Evolutionary conservation across 2,113 vertebrate genomes (phyloP).

Genomic region (Stegastes partitus): DNA sequence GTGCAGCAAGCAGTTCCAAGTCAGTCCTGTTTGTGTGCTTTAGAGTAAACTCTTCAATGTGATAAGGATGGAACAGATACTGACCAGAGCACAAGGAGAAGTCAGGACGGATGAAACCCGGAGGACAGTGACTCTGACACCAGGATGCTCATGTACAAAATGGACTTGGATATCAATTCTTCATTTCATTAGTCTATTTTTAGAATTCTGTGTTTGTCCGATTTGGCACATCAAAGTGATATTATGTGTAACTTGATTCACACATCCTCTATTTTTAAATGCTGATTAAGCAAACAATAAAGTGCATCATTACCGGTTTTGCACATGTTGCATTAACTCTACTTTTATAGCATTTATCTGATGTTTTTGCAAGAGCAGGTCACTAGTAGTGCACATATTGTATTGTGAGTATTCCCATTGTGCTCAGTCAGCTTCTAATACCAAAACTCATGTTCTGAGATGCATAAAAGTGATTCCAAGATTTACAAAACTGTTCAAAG

Average conservation of each 20-base stretch:
- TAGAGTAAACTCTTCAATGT: constrained; percentile 48
- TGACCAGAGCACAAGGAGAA: constrained; percentile 55
- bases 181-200: constrained; percentile 42
- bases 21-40: constrained; percentile 25
- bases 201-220: not conserved
- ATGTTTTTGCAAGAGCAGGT: too few relatives aligned
- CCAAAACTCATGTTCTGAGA: too few relatives aligned
- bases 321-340: too few relatives aligned
- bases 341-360: too few relatives aligned
- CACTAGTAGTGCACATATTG: too few relatives aligned
- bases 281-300: too few relatives aligned
- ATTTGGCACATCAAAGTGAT: too few relatives aligned
- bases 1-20: constrained; percentile 3
- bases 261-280: too few relatives aligned
- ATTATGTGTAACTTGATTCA: too few relatives aligned
- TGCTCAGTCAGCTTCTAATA: not conserved
- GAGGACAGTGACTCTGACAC: constrained; percentile 71
- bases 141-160: constrained; percentile 19
- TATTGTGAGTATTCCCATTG: too few relatives aligned
- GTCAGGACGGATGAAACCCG: constrained; percentile 54
- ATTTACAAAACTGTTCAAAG: not conserved
- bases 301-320: too few relatives aligned
- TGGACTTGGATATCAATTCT: constrained; percentile 14
- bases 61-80: constrained; percentile 61
- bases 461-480: not conserved